Evolutionary conservation across 2,113 vertebrate genomes (phyloP).

Genomic region (Calyptommatus sinebrachiatus): DNA sequence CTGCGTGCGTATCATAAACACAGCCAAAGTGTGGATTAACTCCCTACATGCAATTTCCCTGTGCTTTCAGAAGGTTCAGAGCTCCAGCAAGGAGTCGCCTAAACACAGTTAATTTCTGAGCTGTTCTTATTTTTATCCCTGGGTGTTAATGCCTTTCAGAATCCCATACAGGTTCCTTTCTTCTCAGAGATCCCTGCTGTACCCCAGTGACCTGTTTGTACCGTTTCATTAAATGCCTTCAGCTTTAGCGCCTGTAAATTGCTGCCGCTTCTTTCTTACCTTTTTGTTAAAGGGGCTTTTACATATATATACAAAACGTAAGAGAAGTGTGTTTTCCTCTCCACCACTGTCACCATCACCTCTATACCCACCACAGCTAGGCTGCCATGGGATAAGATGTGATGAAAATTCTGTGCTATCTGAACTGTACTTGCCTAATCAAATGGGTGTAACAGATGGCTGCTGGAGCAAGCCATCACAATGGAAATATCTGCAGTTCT

Average conservation of each 20-base stretch:
- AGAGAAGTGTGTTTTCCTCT: constrained; percentile 48
- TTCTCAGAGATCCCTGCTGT: constrained; percentile 60
- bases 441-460: constrained; percentile 98
- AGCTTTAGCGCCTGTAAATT: constrained; percentile 68
- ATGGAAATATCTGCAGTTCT: constrained; percentile 91
- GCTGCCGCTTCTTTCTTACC: constrained; percentile 31
- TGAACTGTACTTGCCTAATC: constrained; percentile 84
- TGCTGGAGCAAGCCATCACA: constrained; percentile 91
- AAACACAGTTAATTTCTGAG: constrained; percentile 68
- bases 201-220: constrained; percentile 70
- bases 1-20: constrained; percentile 29
- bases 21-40: constrained; percentile 38
- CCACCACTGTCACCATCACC: neutral
- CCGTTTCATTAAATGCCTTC: constrained; percentile 73
- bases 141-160: constrained; percentile 61
- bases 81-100: constrained; percentile 54
- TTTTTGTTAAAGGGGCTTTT: constrained; percentile 62
- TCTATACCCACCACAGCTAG: constrained; percentile 29
- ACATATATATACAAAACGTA: constrained; percentile 41
- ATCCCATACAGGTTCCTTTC: constrained; percentile 64
- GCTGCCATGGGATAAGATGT: constrained; percentile 80
- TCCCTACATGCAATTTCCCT: constrained; percentile 53
- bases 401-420: constrained; percentile 79
- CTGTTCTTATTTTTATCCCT: constrained; percentile 65
- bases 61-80: constrained; percentile 38